Conservation (phyloP, 2,797 vertebrate species). For the Synanceia verrucosa region DNA sequence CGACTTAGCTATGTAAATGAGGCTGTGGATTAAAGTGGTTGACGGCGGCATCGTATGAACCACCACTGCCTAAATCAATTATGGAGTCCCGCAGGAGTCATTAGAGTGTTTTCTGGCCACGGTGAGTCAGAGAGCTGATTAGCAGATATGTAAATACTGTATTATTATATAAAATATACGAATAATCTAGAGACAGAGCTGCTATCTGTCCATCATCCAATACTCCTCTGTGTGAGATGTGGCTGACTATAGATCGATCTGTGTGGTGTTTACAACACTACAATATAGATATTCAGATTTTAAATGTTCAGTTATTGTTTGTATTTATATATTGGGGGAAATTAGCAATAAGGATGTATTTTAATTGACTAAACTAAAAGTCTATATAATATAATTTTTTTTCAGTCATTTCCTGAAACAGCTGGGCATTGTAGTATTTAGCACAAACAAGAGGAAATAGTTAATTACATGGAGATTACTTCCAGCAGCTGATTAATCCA, state of each 20-base stretch:
- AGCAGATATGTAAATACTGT: slow-evolving; percentile 47
- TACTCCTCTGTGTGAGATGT: background rate
- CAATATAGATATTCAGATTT: background rate
- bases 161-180: slow-evolving; percentile 28
- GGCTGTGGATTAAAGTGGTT: slow-evolving; percentile 48
- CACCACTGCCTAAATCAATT: slow-evolving; percentile 45
- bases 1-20: slow-evolving; percentile 64
- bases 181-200: slow-evolving; percentile 10
- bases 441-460: background rate
- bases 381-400: background rate
- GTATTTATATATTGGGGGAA: too few relatives aligned
- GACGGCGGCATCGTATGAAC: slow-evolving; percentile 37
- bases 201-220: slow-evolving; percentile 25
- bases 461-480: background rate
- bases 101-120: slow-evolving; percentile 43
- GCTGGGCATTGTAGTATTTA: background rate
- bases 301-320: background rate
- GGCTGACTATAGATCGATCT: background rate
- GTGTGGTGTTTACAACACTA: background rate
- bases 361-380: too few relatives aligned
- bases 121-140: slow-evolving; percentile 40
- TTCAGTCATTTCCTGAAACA: background rate
- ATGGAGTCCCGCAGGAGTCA: slow-evolving; percentile 43
- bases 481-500: background rate
- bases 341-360: too few relatives aligned